These are phyloP conservation scores for Pararge aegeria DNA, from an alignment of 1,140 invertebrate species.

Conservation along the genomic window DNA sequence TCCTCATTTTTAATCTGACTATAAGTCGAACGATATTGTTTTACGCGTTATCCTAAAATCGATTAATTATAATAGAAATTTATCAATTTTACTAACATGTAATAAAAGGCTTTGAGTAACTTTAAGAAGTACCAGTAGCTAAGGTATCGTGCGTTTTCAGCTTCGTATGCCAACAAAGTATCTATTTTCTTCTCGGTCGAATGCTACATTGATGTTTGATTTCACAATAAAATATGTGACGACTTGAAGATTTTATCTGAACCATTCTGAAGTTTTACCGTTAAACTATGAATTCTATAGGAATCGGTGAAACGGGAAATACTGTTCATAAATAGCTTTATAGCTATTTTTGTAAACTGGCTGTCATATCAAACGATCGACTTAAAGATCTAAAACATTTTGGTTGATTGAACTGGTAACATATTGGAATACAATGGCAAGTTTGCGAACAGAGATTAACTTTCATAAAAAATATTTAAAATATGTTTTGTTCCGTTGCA, in stretches of 20 bases:
- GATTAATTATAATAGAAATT: too few species aligned
- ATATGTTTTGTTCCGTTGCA: too few species aligned
- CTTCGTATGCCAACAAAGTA: constrained; percentile 36
- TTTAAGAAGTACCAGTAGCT: too few species aligned
- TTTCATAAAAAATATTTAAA: too few species aligned
- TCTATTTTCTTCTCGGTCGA: constrained; percentile 16
- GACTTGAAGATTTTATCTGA: constrained; percentile 34
- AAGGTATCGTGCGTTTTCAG: too few species aligned
- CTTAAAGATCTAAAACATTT: not conserved
- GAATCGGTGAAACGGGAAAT: constrained; percentile 23
- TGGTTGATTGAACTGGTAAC: not conserved
- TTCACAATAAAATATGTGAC: constrained; percentile 36
- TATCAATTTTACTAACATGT: too few species aligned
- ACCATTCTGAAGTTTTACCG: constrained; percentile 31
- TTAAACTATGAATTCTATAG: constrained; percentile 39
- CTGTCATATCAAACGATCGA: not conserved
- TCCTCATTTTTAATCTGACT: too few species aligned
- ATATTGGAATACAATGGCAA: not conserved
- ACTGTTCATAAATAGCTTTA: constrained; percentile 26
- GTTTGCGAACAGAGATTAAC: too few species aligned
- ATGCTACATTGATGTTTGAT: constrained; percentile 30
- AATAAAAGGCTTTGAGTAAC: too few species aligned
- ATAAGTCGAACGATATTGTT: too few species aligned
- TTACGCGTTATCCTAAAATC: too few species aligned
- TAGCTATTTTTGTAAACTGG: constrained; percentile 14